Percentiles rank a stretch among this genome's conserved stretches.
Conservation (phyloP, 2,888 invertebrate genomes). For the Sphecodes monilicornis region DNA sequence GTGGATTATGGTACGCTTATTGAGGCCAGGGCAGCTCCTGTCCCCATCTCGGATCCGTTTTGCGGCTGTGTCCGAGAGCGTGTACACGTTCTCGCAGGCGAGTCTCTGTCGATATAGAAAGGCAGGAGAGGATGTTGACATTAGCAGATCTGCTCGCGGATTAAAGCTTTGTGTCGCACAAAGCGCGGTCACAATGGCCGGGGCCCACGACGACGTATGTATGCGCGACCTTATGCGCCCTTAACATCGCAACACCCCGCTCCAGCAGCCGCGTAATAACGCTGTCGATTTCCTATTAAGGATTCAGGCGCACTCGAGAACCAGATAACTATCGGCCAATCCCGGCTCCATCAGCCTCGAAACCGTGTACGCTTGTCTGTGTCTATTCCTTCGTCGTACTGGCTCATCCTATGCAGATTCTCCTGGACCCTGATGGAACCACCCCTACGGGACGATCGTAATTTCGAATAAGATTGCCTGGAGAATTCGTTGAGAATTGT, state of each 20-base stretch:
- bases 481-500: conserved; percentile 6
- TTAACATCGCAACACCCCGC: conserved; percentile 65
- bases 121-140: conserved; percentile 80
- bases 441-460: conserved; percentile 16
- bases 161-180: conserved; percentile 83
- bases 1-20: conserved; percentile 80
- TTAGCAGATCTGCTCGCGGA: conserved; percentile 83
- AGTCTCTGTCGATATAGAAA: conserved; percentile 51
- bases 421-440: neutral
- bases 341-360: conserved; percentile 37
- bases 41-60: conserved; percentile 62
- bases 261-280: conserved; percentile 75
- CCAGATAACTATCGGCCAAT: conserved; percentile 56
- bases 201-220: conserved; percentile 70
- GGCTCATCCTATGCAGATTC: conserved; percentile 29
- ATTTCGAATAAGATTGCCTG: conserved; percentile 10
- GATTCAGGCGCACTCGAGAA: conserved; percentile 68
- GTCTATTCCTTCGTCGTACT: conserved; percentile 22
- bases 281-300: conserved; percentile 77
- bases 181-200: conserved; percentile 78
- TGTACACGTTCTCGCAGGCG: conserved; percentile 28
- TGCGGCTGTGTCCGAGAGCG: conserved; percentile 48
- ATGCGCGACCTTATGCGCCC: conserved; percentile 75
- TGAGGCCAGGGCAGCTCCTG: conserved; percentile 68
- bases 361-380: neutral